Base-by-base conservation (phyloP, 1,140 invertebrate genomes). In the Pomacea maculata region DNA sequence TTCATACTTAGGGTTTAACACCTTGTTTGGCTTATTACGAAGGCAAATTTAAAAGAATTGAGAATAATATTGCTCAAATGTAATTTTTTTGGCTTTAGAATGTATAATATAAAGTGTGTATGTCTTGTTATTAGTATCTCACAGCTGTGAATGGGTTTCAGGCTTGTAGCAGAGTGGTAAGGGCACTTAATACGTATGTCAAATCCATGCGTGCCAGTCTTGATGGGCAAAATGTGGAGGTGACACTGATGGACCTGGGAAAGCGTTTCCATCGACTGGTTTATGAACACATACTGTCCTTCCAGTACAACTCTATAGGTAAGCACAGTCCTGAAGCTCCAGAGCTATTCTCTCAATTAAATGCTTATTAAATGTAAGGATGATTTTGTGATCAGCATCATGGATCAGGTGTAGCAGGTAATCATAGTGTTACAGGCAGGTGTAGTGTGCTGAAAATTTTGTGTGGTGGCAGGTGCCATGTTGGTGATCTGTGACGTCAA, bases 401-500 rank as follows among this genome's bases (percentile, higher is more conserved):
- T 75, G 14, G 29, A n/a, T 34, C 15, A 15, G 14, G 54, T 45
- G 29, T 75, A 14, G 19, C 45, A 57, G 45, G 74, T 29, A 9
- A 11, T n/a, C 21, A 25, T 19, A 21, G 19, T 61, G 1, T 9
- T 11, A 55, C 15, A n/a, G 19, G 1, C 57, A 74, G 4, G 45
- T 52, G 17, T 11, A 15, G 14, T 19, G 15, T 25, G 54, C 68
- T 80, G 61, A 65, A 61, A 34, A 45, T 61, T 21, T 29, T 68
- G 12, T 83, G 81, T 21, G 76, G 52, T 85, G 82, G 57, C 88
- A 95, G 95, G 97, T 79, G 98, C 97, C 6, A 98, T 99, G 96
- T 95, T 97, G 90, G 96, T 96, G 4, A 98, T 99, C 83, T 99
- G 97, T 92, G 98, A 99, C 93, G 96, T 99, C 77, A 99, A 98